Conservation (phyloP, 2,113 vertebrate genomes). For the Telmatochromis bifrenatus region DNA sequence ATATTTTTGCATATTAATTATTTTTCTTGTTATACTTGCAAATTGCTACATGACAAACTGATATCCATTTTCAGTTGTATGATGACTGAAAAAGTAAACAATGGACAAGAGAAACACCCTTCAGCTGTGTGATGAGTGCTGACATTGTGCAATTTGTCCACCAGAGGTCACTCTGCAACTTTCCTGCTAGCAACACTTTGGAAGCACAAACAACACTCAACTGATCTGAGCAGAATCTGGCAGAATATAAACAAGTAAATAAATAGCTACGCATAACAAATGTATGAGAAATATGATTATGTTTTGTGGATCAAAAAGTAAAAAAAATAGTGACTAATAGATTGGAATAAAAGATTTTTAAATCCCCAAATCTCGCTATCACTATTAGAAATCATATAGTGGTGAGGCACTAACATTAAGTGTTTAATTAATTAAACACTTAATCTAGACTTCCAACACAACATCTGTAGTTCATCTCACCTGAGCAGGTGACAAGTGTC, state of each 20-base stretch:
- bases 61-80: not conserved
- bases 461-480: not conserved
- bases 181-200: not conserved
- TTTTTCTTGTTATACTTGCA: accelerated
- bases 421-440: not conserved
- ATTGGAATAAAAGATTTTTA: not conserved
- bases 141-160: accelerated
- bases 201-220: not conserved
- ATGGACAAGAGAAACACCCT: not conserved
- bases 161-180: not conserved
- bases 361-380: accelerated
- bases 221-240: not conserved
- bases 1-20: not conserved
- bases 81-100: not conserved
- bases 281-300: not conserved
- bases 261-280: not conserved
- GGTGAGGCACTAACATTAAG: not conserved
- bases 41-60: not conserved
- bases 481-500: accelerated
- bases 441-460: not conserved
- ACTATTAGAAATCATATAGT: not conserved
- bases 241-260: not conserved
- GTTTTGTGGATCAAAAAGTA: not conserved
- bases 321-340: not conserved
- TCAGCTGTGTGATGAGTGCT: accelerated